phyloP scores from a whole-genome alignment of 92 coral and sea anemone genomes.

The Micromussa lordhowensis region DNA sequence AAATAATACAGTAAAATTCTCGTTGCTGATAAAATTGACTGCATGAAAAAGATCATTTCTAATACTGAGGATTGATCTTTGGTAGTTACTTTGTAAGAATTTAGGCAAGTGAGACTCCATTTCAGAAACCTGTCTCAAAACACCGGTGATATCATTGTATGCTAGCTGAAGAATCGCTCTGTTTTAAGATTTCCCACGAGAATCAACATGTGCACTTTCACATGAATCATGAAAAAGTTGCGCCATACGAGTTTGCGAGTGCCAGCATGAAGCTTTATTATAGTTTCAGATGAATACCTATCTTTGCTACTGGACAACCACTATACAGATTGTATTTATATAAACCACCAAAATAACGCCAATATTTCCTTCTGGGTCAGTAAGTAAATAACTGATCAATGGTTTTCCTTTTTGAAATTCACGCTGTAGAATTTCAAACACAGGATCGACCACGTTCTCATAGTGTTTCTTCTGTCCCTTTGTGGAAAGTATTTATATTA shows the following conservation, averaged over 20 bases:
- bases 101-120: background rate
- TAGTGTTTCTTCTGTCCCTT: background rate
- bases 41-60: background rate
- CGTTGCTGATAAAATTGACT: background rate
- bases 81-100: background rate
- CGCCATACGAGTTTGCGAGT: background rate
- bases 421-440: background rate
- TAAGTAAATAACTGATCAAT: background rate
- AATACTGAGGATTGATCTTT: background rate
- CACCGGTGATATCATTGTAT: background rate
- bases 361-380: background rate
- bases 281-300: background rate
- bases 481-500: background rate
- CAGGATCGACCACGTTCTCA: background rate
- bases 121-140: background rate
- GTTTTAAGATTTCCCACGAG: background rate
- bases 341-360: background rate
- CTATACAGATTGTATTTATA: background rate
- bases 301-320: background rate
- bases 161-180: background rate
- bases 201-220: background rate
- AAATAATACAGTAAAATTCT: background rate
- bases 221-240: background rate
- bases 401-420: background rate
- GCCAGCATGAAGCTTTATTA: background rate